These are phyloP conservation scores for Spongia lamella DNA, from an alignment of 37 sponge, comb jelly and placozoan species.

Conservation along the genomic window DNA sequence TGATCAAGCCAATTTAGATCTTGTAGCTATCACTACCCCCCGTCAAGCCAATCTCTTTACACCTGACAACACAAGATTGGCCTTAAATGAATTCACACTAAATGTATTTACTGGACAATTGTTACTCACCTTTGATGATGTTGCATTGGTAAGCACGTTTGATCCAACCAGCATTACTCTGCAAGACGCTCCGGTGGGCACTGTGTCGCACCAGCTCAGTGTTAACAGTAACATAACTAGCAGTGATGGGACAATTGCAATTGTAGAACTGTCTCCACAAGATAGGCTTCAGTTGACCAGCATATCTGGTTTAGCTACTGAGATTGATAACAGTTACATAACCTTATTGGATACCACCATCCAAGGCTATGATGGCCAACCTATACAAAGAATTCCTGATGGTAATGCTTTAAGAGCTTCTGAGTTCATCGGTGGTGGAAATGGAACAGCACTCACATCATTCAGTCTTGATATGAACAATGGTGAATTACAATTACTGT, in stretches of 20 bases:
- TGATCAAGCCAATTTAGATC: constrained; percentile 57
- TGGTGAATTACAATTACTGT: constrained; percentile 60
- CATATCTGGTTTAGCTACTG: constrained; percentile 49
- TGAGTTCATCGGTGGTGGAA: constrained; percentile 55
- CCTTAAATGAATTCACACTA: constrained; percentile 49
- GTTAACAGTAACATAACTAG: constrained; percentile 29
- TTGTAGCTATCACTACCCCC: constrained; percentile 20
- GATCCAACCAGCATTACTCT: constrained; percentile 46
- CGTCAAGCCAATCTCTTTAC: constrained; percentile 30
- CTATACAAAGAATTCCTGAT: constrained; percentile 39
- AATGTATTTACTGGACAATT: constrained; percentile 72
- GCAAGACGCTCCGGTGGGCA: constrained; percentile 32
- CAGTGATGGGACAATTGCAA: constrained; percentile 25
- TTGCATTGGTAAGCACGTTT: constrained; percentile 61
- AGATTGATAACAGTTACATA: constrained; percentile 53
- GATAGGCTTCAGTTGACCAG: constrained; percentile 12
- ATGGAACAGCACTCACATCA: constrained; percentile 58
- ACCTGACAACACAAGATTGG: constrained; percentile 40
- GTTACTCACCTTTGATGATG: constrained; percentile 78
- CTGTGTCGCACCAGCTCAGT: constrained; percentile 19
- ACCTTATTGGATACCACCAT: constrained; percentile 26
- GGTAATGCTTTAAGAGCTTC: constrained; percentile 65
- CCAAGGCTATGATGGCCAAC: constrained; percentile 23
- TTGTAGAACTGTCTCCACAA: constrained; percentile 33
- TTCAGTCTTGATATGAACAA: constrained; percentile 80